Conservation (phyloP, 2,888 invertebrate genomes). For the Hedychridium roseum region DNA sequence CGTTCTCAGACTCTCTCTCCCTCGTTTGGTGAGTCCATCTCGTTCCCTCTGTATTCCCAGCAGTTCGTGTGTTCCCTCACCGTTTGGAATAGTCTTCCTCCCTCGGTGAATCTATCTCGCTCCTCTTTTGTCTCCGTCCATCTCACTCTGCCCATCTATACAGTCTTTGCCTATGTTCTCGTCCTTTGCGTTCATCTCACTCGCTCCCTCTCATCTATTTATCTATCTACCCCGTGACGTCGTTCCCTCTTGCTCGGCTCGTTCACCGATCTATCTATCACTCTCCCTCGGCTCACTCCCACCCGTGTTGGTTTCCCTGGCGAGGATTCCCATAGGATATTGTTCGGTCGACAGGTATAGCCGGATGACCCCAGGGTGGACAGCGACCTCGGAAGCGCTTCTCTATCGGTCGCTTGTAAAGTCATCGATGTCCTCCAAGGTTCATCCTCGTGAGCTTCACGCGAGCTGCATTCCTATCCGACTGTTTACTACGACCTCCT, state of each 20-base stretch:
- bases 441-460: too few species aligned
- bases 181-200: constrained; percentile 23
- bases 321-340: constrained; percentile 48
- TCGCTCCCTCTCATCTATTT: constrained; percentile 3
- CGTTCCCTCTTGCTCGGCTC: constrained; percentile 11
- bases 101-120: too few species aligned
- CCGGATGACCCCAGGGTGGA: constrained; percentile 45
- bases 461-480: too few species aligned
- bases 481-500: too few species aligned
- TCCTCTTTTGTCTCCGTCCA: too few species aligned
- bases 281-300: constrained; percentile 16
- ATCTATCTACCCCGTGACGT: constrained; percentile 7
- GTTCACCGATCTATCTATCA: constrained; percentile 8
- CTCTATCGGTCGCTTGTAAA: constrained; percentile 30
- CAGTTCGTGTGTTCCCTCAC: too few species aligned
- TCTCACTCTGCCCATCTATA: too few species aligned
- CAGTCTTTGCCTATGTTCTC: too few species aligned
- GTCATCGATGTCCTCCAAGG: constrained; percentile 24
- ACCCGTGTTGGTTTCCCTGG: constrained; percentile 1
- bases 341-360: constrained; percentile 34
- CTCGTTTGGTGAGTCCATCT: too few species aligned
- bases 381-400: constrained; percentile 43
- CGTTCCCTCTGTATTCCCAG: too few species aligned
- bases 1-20: too few species aligned
- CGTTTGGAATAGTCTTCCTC: too few species aligned